Conservation (phyloP, 53 echinoderm and acorn worm genomes). For the Crossaster papposus region DNA sequence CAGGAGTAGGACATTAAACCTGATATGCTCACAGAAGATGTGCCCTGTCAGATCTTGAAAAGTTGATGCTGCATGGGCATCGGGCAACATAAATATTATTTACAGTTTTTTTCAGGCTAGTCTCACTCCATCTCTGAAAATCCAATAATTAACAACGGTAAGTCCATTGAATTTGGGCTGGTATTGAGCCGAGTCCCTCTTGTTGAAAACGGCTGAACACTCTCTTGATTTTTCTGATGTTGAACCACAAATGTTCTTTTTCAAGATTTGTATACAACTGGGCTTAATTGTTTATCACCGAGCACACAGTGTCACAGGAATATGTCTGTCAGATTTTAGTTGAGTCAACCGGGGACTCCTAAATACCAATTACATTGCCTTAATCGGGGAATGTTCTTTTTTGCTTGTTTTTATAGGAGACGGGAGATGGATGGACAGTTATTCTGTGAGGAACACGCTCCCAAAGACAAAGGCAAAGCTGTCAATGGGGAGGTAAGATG, state of each 20-base stretch:
- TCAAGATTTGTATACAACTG: too few relatives aligned
- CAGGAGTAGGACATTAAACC: neutral
- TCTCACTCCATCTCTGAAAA: neutral
- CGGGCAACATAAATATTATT: neutral
- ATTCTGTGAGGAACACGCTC: slow-evolving; percentile 90
- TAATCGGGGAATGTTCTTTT: neutral
- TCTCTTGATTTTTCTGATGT: too few relatives aligned
- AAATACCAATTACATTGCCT: neutral
- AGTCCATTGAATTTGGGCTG: neutral
- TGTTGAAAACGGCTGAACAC: too few relatives aligned
- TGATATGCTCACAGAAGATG: neutral
- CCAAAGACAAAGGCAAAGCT: slow-evolving; percentile 76
- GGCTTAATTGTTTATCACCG: too few relatives aligned
- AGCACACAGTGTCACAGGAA: too few relatives aligned
- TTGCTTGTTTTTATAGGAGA: slow-evolving; percentile 69
- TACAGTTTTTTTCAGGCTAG: neutral
- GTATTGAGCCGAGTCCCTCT: neutral
- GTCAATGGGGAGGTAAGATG: slow-evolving; percentile 83
- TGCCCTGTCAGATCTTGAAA: neutral
- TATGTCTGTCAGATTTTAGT: too few relatives aligned
- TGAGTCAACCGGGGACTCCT: too few relatives aligned
- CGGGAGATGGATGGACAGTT: slow-evolving; percentile 97
- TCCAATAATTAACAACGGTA: neutral
- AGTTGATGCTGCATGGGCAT: neutral
- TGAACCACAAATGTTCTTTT: too few relatives aligned